These are phyloP conservation scores for Bungarus multicinctus DNA, from an alignment of 2,113 vertebrate species.

Conservation along the genomic window DNA sequence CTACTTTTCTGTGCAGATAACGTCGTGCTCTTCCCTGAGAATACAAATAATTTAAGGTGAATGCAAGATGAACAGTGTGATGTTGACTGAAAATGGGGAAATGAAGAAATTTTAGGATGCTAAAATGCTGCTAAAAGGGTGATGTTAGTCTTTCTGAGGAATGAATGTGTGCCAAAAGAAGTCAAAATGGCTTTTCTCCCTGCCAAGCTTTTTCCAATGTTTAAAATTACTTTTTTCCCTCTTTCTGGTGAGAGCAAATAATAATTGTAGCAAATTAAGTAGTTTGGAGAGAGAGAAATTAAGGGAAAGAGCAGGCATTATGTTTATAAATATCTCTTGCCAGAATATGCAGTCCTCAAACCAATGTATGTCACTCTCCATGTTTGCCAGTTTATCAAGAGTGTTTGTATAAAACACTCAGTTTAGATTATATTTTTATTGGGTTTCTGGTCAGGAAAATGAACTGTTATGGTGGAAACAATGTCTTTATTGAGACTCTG, in stretches of 20 bases:
- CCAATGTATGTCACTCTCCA: not conserved
- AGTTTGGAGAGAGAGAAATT: rapidly evolving
- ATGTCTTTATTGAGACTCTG: not conserved
- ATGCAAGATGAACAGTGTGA: not conserved
- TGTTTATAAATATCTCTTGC: not conserved
- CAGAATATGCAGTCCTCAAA: not conserved
- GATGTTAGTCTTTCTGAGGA: not conserved
- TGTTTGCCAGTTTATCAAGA: not conserved
- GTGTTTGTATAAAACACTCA: not conserved
- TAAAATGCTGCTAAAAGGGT: not conserved
- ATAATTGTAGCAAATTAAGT: not conserved
- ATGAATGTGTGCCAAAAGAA: not conserved
- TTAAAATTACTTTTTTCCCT: not conserved
- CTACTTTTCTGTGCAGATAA: not conserved
- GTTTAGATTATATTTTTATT: not conserved
- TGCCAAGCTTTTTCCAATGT: not conserved
- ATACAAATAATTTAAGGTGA: not conserved
- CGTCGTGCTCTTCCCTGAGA: not conserved
- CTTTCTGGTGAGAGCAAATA: not conserved
- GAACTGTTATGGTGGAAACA: not conserved
- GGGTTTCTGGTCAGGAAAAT: not conserved
- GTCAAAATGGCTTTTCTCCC: not conserved
- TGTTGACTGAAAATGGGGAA: not conserved
- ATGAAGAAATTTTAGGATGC: not conserved
- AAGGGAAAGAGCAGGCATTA: rapidly evolving